Base-by-base conservation (phyloP, 2,113 vertebrate species). In the Lathamus discolor region DNA sequence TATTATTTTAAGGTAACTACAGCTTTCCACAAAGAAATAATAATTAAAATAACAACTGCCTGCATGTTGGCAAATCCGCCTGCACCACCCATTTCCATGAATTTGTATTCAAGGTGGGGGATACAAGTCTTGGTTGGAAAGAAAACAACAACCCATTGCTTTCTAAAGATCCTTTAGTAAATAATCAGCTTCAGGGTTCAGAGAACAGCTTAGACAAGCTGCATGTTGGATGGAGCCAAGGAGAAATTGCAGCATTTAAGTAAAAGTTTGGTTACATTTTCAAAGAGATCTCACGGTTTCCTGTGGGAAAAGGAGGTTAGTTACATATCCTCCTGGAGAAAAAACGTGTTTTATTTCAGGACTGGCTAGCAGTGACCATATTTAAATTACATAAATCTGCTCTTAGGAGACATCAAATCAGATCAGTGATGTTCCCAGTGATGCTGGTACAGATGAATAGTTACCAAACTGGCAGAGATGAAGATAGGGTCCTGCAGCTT, bases 21-120 rank as follows among this genome's bases (percentile, higher is more conserved):
- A 91, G 82, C 83, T 86, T 95, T 96, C 80, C 83, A 93, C 87
- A 93, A 90, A 95, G 92, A 94, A 96, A 96, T 95, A 95, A 91
- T 96, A 92, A 96, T 95, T 92, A 95, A 96, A 96, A 96, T 86
- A 95, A 95, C 92, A 97, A 96, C 85, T 89, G 96, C 80, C 64
- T 96, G 55, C 84, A 94, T 86, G 85, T 93, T 91, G 90, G 92
- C 94, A 94, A 79, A 91, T 77, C 83, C 10, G 57, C 57, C 75
- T 93, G 95, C 95, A 97, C 97, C 97, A 97, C 97, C 96, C 97
- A 97, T 96, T 97, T 97, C 95, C 85, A 83, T 96, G 96, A 96
- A 97, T 97, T 97, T 96, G 88, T 96, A 89, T 95, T 97, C 95
- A 91, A 91, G 54, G 82, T 95, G 92, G 92, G 83, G 93, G 46